These are phyloP conservation scores for Euleptes europaea DNA, from an alignment of 2,113 vertebrate genomes.

Conservation along the genomic window DNA sequence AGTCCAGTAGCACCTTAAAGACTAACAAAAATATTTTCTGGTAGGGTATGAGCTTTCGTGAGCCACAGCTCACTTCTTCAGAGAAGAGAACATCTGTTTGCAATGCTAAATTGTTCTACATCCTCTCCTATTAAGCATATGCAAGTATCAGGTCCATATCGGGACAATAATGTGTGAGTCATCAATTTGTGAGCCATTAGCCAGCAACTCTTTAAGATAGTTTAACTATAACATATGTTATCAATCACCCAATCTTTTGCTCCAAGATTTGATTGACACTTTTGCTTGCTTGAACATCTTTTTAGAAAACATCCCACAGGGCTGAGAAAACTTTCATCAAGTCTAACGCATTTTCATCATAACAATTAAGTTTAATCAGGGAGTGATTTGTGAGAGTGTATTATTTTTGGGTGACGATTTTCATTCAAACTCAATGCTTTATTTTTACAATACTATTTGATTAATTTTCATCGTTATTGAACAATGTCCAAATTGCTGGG, in stretches of 20 bases:
- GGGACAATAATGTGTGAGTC: background rate
- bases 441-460: background rate
- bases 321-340: background rate
- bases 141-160: conserved; percentile 21
- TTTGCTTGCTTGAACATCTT: background rate
- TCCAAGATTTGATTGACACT: background rate
- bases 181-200: background rate
- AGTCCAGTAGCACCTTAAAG: no score
- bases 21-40: no score
- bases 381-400: background rate
- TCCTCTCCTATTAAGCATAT: background rate
- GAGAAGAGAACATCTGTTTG: background rate
- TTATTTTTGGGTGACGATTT: conserved; percentile 11
- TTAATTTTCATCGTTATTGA: conserved; percentile 3
- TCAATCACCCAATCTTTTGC: background rate
- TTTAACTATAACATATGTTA: background rate
- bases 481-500: background rate
- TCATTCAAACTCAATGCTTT: background rate
- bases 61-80: no score
- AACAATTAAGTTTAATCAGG: background rate
- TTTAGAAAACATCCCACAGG: background rate
- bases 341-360: conserved; percentile 1
- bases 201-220: background rate
- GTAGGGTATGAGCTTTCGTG: no score
- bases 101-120: background rate